A percentile compares a stretch with the other conserved stretches of the same genome.
Conservation (phyloP, 1,140 invertebrate species). For the Lucilia cuprina region DNA sequence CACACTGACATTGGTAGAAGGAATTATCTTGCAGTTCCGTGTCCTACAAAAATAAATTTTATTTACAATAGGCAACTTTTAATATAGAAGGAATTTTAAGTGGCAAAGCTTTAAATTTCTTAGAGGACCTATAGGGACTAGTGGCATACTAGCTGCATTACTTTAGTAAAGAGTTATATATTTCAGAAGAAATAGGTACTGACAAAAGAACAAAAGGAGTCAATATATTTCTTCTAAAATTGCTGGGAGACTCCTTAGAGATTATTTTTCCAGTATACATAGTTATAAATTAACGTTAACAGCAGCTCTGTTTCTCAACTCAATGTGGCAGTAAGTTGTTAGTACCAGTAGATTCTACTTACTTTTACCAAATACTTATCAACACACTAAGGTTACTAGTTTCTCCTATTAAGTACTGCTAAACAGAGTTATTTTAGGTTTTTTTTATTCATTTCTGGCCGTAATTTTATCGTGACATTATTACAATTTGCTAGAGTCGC, state of each 20-base stretch:
- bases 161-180: no score
- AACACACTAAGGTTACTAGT: neutral
- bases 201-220: no score
- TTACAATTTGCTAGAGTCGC: neutral
- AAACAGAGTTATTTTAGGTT: neutral
- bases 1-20: no score
- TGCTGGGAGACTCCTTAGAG: neutral
- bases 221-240: no score
- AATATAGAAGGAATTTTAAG: no score
- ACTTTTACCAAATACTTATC: neutral
- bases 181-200: no score
- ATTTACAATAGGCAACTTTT: no score
- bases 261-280: neutral
- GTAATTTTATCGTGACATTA: neutral
- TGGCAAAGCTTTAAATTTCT: no score
- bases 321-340: neutral
- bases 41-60: no score
- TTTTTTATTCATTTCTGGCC: neutral
- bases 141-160: no score
- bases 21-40: no score
- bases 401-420: neutral
- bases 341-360: neutral
- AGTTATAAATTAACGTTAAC: slow-evolving; percentile 8
- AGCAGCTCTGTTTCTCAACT: neutral
- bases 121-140: no score